Percentiles rank a stretch among this genome's conserved stretches.
These are phyloP conservation scores for Battus philenor DNA, from an alignment of 1,140 invertebrate species.

Conservation along the genomic window DNA sequence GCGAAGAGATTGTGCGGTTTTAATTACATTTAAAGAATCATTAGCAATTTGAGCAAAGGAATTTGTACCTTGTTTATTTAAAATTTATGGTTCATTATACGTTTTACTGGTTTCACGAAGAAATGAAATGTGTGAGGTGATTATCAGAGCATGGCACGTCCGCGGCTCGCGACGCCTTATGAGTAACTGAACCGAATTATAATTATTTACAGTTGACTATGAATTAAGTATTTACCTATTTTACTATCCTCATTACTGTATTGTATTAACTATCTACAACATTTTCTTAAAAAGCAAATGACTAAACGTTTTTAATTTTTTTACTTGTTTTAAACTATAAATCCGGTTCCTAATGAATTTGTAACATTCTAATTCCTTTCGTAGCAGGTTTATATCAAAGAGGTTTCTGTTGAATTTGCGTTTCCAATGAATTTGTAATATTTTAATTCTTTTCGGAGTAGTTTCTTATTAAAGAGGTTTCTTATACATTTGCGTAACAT, in stretches of 20 bases:
- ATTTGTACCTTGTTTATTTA: conserved; percentile 43
- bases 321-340: too few species aligned
- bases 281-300: too few species aligned
- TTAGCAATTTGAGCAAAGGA: conserved; percentile 31
- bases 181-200: conserved; percentile 61
- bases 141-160: conserved; percentile 58
- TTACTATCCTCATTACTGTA: conserved; percentile 3
- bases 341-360: too few species aligned
- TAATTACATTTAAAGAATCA: conserved; percentile 48
- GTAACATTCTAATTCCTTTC: too few species aligned
- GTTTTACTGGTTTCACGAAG: conserved; percentile 34
- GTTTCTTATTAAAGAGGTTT: too few species aligned
- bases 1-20: conserved; percentile 41
- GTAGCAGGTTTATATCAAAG: too few species aligned
- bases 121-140: conserved; percentile 59
- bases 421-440: too few species aligned
- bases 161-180: conserved; percentile 39
- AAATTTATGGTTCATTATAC: conserved; percentile 47
- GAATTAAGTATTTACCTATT: conserved; percentile 38
- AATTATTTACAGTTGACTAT: conserved; percentile 50
- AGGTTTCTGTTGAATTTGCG: too few species aligned
- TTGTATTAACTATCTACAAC: conserved; percentile 9
- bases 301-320: too few species aligned
- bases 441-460: too few species aligned
- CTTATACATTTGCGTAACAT: too few species aligned